Evolutionary conservation across 2,113 vertebrate species (phyloP).

Genomic region (Raja brachyura): DNA sequence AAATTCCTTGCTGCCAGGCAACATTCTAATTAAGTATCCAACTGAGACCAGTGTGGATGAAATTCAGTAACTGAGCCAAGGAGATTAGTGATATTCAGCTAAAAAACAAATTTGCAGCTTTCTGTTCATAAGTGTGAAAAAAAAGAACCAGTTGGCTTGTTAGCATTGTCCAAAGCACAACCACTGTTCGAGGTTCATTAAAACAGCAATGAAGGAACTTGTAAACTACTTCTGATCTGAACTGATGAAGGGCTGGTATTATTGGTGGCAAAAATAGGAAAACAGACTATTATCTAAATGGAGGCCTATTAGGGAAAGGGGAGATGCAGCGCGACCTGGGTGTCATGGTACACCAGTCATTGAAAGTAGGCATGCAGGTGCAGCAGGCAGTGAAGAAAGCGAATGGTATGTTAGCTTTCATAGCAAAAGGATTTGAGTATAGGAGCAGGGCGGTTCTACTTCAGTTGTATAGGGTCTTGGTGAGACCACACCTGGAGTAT

Average conservation of each 20-base stretch:
- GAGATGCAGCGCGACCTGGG: no score
- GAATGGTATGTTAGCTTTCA: no score
- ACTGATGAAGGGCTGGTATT: background rate
- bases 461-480: no score
- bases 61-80: conserved; percentile 10
- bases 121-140: background rate
- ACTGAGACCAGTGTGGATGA: conserved; percentile 9
- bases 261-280: no score
- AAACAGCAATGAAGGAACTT: background rate
- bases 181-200: background rate
- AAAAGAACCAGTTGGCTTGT: background rate
- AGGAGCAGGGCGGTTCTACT: no score
- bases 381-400: no score
- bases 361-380: no score
- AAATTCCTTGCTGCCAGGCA: background rate
- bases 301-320: no score
- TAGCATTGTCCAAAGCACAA: background rate
- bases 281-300: no score
- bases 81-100: background rate
- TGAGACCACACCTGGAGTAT: no score
- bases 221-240: background rate
- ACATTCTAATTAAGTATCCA: conserved; percentile 5
- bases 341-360: no score
- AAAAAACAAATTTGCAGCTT: background rate
- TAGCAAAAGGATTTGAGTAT: no score